Evolutionary conservation across 64 coral and sea anemone species (phyloP).

Genomic region (Hydrozoanthus tunicans): DNA sequence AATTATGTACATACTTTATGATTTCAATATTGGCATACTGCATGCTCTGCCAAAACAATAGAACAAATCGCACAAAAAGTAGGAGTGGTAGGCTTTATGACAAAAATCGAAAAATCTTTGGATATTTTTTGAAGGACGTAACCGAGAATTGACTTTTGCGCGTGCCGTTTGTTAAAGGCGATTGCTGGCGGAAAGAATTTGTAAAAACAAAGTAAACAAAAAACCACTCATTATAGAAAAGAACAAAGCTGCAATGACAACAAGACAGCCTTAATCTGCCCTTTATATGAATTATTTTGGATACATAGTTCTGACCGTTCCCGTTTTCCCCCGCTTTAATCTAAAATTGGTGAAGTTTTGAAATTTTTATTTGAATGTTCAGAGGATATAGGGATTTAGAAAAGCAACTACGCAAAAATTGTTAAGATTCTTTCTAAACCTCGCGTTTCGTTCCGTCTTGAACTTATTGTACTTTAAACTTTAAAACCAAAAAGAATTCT

Average conservation of each 20-base stretch:
- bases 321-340: background rate
- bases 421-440: constrained; percentile 21
- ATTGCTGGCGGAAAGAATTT: constrained; percentile 48
- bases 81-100: constrained; percentile 10
- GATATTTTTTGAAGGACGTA: constrained; percentile 31
- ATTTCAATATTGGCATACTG: constrained; percentile 7
- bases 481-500: background rate
- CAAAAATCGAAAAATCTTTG: constrained; percentile 11
- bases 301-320: background rate
- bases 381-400: background rate
- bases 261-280: background rate
- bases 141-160: background rate
- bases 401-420: background rate
- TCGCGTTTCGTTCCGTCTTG: background rate
- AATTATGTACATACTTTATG: constrained; percentile 13
- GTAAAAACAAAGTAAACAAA: constrained; percentile 6
- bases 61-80: background rate
- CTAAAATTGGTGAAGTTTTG: background rate
- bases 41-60: constrained; percentile 8
- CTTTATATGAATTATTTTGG: background rate
- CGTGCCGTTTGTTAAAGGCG: background rate
- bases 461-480: background rate
- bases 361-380: background rate
- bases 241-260: background rate
- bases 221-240: background rate